phyloP scores from a whole-genome alignment of 2,113 vertebrate genomes.

The Caloenas nicobarica region DNA sequence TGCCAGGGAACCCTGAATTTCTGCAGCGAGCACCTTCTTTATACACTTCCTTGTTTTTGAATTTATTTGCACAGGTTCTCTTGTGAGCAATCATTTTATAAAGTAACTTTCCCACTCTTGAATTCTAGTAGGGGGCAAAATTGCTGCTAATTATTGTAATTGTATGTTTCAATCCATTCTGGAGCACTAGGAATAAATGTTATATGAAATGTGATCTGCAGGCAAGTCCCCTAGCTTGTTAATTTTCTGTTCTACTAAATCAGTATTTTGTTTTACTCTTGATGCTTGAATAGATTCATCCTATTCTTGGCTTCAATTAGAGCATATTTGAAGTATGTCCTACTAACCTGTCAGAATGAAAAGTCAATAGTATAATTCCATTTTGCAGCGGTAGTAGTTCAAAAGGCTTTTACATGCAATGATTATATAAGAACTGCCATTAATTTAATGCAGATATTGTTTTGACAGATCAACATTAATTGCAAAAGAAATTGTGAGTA shows the following conservation, averaged over 20 bases:
- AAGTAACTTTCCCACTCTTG: background rate
- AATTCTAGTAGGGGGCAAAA: constrained; percentile 16
- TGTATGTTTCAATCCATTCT: constrained; percentile 17
- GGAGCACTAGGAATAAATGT: constrained; percentile 38
- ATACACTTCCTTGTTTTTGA: background rate
- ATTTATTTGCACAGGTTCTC: background rate
- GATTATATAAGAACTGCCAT: constrained; percentile 35
- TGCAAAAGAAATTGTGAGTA: background rate
- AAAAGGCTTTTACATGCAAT: constrained; percentile 34
- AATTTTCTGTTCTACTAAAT: constrained; percentile 40
- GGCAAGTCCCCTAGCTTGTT: constrained; percentile 46
- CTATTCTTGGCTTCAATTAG: constrained; percentile 32
- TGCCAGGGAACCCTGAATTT: background rate
- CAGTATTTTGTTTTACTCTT: constrained; percentile 51
- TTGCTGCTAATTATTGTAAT: constrained; percentile 36
- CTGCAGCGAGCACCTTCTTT: background rate
- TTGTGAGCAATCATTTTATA: background rate
- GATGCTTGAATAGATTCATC: constrained; percentile 31
- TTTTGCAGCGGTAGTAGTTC: constrained; percentile 30
- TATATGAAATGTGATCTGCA: constrained; percentile 13
- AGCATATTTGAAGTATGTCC: constrained; percentile 3
- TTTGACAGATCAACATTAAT: constrained; percentile 45
- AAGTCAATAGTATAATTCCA: constrained; percentile 52
- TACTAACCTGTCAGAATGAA: constrained; percentile 59
- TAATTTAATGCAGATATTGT: constrained; percentile 40